Evolutionary conservation across 2,888 invertebrate genomes (phyloP).

Genomic region (Protodeltote pygarga): DNA sequence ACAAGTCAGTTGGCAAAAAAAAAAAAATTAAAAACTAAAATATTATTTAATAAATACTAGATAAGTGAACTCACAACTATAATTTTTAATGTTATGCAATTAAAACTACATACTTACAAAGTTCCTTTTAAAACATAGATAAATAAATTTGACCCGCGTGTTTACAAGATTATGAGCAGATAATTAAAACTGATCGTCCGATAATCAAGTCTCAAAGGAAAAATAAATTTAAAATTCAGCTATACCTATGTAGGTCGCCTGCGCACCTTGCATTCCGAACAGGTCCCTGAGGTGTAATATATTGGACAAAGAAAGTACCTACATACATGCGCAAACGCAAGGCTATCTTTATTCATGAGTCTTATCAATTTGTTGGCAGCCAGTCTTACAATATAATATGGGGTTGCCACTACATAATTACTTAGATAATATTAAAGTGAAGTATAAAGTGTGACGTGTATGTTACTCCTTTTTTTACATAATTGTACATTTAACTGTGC

Average conservation of each 20-base stretch:
- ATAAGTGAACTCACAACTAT: too few relatives aligned
- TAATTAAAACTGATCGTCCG: conserved; percentile 22
- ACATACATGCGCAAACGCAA: conserved; percentile 39
- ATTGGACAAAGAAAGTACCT: conserved; percentile 64
- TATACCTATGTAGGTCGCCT: conserved; percentile 20
- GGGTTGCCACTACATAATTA: conserved; percentile 70
- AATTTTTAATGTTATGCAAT: not conserved
- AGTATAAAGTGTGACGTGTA: conserved; percentile 48
- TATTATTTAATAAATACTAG: too few relatives aligned
- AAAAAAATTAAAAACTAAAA: too few relatives aligned
- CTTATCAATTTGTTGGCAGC: conserved; percentile 74
- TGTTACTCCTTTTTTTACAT: conserved; percentile 6
- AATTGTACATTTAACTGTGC: conserved; percentile 6
- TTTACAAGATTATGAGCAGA: conserved; percentile 19
- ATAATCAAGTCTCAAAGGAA: conserved; percentile 24
- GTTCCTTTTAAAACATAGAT: not conserved
- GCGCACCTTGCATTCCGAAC: conserved; percentile 43
- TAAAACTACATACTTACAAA: not conserved
- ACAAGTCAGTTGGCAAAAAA: too few relatives aligned
- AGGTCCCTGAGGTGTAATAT: conserved; percentile 14
- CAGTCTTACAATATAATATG: conserved; percentile 68
- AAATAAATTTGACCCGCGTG: conserved; percentile 7
- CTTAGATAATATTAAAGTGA: conserved; percentile 39
- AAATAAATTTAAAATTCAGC: conserved; percentile 13
- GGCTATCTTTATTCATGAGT: conserved; percentile 74